A percentile compares a stretch with the other conserved stretches of the same genome.
Conservation (phyloP, 1,140 invertebrate genomes). For the Neodiprion fabricii region DNA sequence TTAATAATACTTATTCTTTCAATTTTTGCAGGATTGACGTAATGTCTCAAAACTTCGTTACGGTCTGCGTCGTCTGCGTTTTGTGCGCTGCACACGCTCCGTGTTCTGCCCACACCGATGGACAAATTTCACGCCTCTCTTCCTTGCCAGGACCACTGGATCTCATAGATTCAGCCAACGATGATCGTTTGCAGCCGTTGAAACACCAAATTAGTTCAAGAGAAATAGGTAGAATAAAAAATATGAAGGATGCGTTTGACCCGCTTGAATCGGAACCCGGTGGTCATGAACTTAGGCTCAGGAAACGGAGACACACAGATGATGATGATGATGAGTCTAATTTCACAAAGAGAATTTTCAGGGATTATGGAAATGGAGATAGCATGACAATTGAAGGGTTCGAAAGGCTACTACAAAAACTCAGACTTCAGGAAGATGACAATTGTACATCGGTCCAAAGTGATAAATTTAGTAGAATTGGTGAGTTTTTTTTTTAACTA, state of each 20-base stretch:
- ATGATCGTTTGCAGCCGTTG: not conserved
- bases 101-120: slow-evolving; percentile 69
- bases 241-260: slow-evolving; percentile 41
- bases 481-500: slow-evolving; percentile 26
- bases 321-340: slow-evolving; percentile 42
- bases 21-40: too few relatives aligned
- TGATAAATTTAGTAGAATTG: slow-evolving; percentile 35
- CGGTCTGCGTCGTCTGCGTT: slow-evolving; percentile 80
- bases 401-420: slow-evolving; percentile 67
- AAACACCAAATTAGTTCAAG: not conserved
- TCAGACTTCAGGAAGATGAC: slow-evolving; percentile 64
- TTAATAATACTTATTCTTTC: too few relatives aligned
- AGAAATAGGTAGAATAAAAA: not conserved
- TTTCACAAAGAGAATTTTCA: slow-evolving; percentile 59
- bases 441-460: slow-evolving; percentile 26
- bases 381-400: slow-evolving; percentile 72
- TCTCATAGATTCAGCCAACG: not conserved
- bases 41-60: slow-evolving; percentile 69
- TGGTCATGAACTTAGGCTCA: slow-evolving; percentile 18
- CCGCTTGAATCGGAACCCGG: slow-evolving; percentile 31
- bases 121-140: not conserved
- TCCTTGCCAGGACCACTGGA: not conserved
- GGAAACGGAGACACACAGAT: slow-evolving; percentile 33
- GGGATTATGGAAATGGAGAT: slow-evolving; percentile 63
- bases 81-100: slow-evolving; percentile 75